phyloP scores from a whole-genome alignment of 2,888 invertebrate species.

The Cactoblastis cactorum region DNA sequence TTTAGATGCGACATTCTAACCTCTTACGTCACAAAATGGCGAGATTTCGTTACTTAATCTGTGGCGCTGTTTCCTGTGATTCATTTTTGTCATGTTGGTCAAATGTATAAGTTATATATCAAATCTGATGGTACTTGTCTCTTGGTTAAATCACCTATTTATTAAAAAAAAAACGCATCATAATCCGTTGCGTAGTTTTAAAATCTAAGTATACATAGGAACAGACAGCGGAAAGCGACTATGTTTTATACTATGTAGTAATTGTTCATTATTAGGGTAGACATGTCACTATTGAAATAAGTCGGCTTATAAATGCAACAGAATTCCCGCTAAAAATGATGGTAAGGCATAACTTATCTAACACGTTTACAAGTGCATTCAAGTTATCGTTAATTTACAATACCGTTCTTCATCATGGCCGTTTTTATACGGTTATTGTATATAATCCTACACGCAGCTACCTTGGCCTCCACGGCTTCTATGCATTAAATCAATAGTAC shows the following conservation, averaged over 20 bases:
- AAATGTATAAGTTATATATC: background rate
- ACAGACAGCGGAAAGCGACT: no score
- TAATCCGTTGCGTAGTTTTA: no score
- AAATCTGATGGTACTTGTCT: no score
- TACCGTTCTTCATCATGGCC: background rate
- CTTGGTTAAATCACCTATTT: background rate
- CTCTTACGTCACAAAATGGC: conserved; percentile 2
- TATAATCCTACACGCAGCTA: background rate
- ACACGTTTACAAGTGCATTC: background rate
- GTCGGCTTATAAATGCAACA: no score
- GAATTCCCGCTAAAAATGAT: background rate
- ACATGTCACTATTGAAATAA: no score
- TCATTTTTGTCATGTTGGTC: background rate
- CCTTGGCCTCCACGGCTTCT: conserved; percentile 8
- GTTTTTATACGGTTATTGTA: background rate
- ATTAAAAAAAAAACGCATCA: no score
- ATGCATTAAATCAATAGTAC: conserved; percentile 8
- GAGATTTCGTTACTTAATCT: conserved; percentile 2
- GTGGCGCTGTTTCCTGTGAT: background rate
- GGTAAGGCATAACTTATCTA: no score
- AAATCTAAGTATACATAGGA: no score
- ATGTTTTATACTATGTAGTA: no score
- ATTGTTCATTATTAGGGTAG: no score
- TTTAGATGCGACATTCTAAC: background rate
- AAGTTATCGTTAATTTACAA: background rate